Base-by-base conservation (phyloP, 2,113 vertebrate species). In the Alligator sinensis region DNA sequence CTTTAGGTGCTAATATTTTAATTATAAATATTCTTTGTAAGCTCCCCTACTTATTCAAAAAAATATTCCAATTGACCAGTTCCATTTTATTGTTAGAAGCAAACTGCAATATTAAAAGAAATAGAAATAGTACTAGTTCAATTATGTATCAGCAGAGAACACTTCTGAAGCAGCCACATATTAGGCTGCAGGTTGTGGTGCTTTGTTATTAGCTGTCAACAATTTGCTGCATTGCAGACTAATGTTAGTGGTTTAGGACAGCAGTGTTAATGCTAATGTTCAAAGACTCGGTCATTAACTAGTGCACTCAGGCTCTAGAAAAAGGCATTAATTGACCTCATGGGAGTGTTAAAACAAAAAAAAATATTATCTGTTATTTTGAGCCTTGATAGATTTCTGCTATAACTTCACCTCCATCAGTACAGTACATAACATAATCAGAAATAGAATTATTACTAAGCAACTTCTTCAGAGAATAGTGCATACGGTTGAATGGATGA, bases 141-240 rank as follows among this genome's bases (percentile, higher is more conserved):
- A 24, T 78, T 95, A 12, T 88, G 18, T 34, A 34, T 84, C 60
- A 83, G 38, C 24, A 87, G 34, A 92, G 54, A 90, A 21, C n/a
- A 86, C 72, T 92, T 96, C 93, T 91, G 77, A 87, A 95, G 93
- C 62, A n/a, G 5, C 4, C 24, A 87, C 92, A 97, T 77, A 80
- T 80, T 30, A 84, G 77, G 91, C 93, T 90, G 88, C 84, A 95
- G 80, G 81, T 86, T 87, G 85, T 63, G 74, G 78, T 82, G 87
- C 92, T 97, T 95, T 95, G 96, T 97, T 96, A 96, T 90, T 94
- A 96, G 82, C 85, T 88, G 87, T 94, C 96, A 96, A 96, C 80
- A 91, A 63, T 94, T 94, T 94, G 79, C 94, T 97, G 93, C 95
- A 96, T 92, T 97, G 95, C 94, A 97, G 94, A 88, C 87, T 95